phyloP scores from a whole-genome alignment of 2,797 vertebrate genomes.

The Oreochromis grahami region DNA sequence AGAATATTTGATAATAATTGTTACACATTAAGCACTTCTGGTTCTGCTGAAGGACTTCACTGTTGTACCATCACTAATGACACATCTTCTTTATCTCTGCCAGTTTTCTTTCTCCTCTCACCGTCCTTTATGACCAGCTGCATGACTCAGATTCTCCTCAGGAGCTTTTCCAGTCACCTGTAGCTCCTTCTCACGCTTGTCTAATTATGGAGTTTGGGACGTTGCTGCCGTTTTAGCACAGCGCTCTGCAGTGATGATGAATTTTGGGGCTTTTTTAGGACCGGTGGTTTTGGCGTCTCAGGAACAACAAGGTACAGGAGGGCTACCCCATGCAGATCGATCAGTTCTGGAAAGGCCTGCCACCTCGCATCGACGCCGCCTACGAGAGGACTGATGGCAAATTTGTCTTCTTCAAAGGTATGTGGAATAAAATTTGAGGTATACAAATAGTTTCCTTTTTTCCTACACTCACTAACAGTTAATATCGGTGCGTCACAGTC shows the following conservation, averaged over 20 bases:
- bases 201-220: accelerated
- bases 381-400: constrained; percentile 95
- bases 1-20: not conserved
- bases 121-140: not conserved
- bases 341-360: constrained; percentile 97
- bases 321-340: constrained; percentile 98
- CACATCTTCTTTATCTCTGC: not conserved
- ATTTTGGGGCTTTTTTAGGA: constrained; percentile 65
- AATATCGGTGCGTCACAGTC: not conserved
- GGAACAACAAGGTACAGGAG: constrained; percentile 96
- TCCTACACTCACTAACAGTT: not conserved
- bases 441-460: not conserved
- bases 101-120: not conserved
- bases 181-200: not conserved
- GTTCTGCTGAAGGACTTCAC: not conserved
- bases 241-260: not conserved
- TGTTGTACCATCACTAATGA: not conserved
- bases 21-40: not conserved
- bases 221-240: not conserved
- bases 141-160: not conserved
- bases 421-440: not conserved
- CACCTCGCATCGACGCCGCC: constrained; percentile 91
- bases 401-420: constrained; percentile 99
- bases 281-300: constrained; percentile 98
- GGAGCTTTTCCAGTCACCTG: not conserved